Percentiles rank a stretch among this genome's conserved stretches.
Evolutionary conservation across 2,888 invertebrate species (phyloP).

Genomic region (Augochlorella aurata): DNA sequence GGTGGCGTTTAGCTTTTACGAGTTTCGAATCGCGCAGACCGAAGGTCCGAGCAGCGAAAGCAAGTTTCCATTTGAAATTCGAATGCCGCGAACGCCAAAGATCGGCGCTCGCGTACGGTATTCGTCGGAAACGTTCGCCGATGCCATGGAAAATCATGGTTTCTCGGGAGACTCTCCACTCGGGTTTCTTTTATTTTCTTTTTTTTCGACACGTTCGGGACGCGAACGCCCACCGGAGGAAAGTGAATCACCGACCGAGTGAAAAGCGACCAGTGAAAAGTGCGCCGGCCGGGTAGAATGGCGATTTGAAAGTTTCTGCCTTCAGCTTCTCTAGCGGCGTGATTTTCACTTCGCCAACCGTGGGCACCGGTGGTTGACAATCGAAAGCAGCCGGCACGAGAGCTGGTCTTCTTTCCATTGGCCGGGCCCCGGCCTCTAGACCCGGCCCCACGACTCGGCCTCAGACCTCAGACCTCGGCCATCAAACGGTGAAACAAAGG

Average conservation of each 20-base stretch:
- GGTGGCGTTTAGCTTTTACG: not conserved
- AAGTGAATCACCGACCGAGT: constrained; percentile 66
- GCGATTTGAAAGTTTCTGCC: constrained; percentile 75
- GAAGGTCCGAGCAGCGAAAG: not conserved
- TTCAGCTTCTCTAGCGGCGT: constrained; percentile 60
- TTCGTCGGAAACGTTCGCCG: not conserved
- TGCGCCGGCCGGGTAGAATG: constrained; percentile 65
- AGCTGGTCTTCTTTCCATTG: constrained; percentile 32
- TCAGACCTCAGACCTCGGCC: not conserved
- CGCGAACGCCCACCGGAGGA: constrained; percentile 62
- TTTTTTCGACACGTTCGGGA: constrained; percentile 30
- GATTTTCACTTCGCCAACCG: constrained; percentile 74
- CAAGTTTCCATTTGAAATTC: not conserved
- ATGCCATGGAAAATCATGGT: not conserved
- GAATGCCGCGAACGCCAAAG: not conserved
- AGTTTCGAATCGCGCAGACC: not conserved
- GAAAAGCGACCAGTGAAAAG: constrained; percentile 71
- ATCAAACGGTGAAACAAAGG: constrained; percentile 7
- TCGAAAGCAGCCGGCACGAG: constrained; percentile 46
- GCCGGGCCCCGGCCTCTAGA: not conserved
- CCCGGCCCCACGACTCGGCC: not conserved
- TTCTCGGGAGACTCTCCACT: not conserved
- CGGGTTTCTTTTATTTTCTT: not conserved
- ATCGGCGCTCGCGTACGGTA: not conserved
- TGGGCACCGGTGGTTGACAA: constrained; percentile 48